Evolutionary conservation across 2,797 vertebrate genomes (phyloP).

Genomic region (Pelobates cultripes): DNA sequence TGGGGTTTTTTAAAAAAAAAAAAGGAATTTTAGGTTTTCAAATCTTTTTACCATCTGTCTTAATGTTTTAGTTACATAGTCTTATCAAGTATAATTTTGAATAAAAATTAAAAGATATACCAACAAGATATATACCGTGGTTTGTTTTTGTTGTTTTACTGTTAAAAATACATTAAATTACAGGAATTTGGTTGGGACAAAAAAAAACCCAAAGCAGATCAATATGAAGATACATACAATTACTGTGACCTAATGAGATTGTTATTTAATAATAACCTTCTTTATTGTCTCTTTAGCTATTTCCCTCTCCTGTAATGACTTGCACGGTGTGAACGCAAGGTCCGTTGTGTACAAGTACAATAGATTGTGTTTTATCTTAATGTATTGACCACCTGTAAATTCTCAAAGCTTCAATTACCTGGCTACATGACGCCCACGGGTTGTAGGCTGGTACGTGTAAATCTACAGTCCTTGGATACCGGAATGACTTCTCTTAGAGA

Average conservation of each 20-base stretch:
- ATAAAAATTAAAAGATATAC: too few species aligned
- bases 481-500: not conserved
- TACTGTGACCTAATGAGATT: not conserved
- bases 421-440: not conserved
- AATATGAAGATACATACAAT: not conserved
- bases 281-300: conserved; percentile 13
- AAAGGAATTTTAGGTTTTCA: too few species aligned
- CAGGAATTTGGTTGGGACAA: too few species aligned
- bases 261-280: not conserved
- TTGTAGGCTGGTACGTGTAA: not conserved
- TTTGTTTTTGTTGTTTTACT: too few species aligned
- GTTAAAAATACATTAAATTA: too few species aligned
- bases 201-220: too few species aligned
- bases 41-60: too few species aligned
- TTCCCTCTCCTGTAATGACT: conserved; percentile 3
- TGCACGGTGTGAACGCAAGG: conserved; percentile 1
- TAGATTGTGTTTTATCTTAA: conserved; percentile 36
- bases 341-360: conserved; percentile 6
- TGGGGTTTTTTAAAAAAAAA: too few species aligned
- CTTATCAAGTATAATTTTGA: too few species aligned
- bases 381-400: conserved; percentile 31
- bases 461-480: not conserved
- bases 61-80: too few species aligned
- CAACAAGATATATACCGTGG: too few species aligned
- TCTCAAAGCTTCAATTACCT: conserved; percentile 23